Conservation (phyloP, 2,888 invertebrate species). For the Parnassius apollo region DNA sequence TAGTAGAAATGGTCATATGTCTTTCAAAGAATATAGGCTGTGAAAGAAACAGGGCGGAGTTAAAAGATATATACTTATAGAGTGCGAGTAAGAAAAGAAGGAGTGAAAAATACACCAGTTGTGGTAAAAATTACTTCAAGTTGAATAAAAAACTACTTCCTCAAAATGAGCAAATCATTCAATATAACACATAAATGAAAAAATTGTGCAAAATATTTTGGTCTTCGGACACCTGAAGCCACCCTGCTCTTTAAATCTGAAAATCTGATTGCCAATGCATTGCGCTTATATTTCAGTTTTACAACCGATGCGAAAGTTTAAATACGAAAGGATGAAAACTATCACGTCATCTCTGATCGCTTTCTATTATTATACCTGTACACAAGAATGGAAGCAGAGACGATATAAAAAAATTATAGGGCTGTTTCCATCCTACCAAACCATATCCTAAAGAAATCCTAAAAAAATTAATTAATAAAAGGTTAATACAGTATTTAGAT, state of each 20-base stretch:
- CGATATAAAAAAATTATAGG: no score
- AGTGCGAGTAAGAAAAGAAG: constrained; percentile 14
- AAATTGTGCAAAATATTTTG: constrained; percentile 30
- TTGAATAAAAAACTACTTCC: constrained; percentile 22
- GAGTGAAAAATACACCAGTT: constrained; percentile 17
- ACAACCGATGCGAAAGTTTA: constrained; percentile 24
- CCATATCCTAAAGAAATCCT: no score
- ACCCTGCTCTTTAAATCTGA: constrained; percentile 29
- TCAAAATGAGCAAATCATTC: constrained; percentile 27
- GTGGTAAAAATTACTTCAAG: constrained; percentile 24
- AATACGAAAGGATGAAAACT: constrained; percentile 19
- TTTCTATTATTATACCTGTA: background rate
- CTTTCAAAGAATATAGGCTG: no score
- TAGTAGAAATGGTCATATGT: no score
- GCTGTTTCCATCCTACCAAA: no score
- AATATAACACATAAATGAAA: constrained; percentile 29
- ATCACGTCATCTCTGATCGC: constrained; percentile 24
- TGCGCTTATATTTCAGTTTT: constrained; percentile 29
- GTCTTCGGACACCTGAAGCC: constrained; percentile 18
- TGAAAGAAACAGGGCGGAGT: constrained; percentile 15
- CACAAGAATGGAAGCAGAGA: no score
- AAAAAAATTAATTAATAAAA: no score
- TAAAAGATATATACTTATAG: constrained; percentile 24
- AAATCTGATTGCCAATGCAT: constrained; percentile 25
- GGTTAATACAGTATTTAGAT: no score